Percentiles rank a stretch among this genome's conserved stretches.
phyloP scores from a whole-genome alignment of 2,113 vertebrate genomes.

The Chiloscyllium plagiosum region DNA sequence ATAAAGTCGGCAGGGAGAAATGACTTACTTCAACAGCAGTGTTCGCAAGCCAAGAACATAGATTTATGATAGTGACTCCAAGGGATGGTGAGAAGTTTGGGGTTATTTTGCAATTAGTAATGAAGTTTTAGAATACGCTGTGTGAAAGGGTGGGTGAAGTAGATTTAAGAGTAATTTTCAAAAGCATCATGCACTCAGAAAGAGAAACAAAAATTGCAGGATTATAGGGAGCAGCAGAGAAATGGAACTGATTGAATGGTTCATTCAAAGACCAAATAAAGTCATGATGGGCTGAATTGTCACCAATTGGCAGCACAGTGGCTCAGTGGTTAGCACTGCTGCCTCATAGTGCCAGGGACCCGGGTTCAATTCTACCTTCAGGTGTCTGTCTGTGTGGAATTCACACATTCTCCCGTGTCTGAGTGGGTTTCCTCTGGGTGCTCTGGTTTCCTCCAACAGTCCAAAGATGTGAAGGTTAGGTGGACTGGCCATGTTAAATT shows the following conservation, averaged over 20 bases:
- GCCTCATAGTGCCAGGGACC: too few relatives aligned
- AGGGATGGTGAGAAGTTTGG: neutral
- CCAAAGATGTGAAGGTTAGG: too few relatives aligned
- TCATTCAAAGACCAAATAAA: neutral
- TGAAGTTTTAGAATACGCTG: neutral
- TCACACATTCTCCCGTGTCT: too few relatives aligned
- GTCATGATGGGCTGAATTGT: neutral
- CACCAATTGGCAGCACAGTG: neutral
- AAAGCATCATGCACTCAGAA: neutral
- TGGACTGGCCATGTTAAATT: too few relatives aligned
- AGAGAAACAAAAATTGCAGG: neutral
- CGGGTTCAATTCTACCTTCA: too few relatives aligned
- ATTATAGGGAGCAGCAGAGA: neutral
- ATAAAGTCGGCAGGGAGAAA: neutral
- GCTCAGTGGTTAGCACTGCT: too few relatives aligned
- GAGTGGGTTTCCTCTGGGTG: too few relatives aligned
- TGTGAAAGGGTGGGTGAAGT: neutral
- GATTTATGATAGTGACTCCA: neutral
- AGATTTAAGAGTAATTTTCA: neutral
- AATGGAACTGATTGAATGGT: neutral
- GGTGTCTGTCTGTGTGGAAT: too few relatives aligned
- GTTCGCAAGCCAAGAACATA: neutral
- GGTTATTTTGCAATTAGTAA: neutral
- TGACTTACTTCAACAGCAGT: too few relatives aligned
- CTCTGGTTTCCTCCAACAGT: too few relatives aligned